phyloP scores from a whole-genome alignment of 1,140 invertebrate genomes.

The Antheraea pernyi region DNA sequence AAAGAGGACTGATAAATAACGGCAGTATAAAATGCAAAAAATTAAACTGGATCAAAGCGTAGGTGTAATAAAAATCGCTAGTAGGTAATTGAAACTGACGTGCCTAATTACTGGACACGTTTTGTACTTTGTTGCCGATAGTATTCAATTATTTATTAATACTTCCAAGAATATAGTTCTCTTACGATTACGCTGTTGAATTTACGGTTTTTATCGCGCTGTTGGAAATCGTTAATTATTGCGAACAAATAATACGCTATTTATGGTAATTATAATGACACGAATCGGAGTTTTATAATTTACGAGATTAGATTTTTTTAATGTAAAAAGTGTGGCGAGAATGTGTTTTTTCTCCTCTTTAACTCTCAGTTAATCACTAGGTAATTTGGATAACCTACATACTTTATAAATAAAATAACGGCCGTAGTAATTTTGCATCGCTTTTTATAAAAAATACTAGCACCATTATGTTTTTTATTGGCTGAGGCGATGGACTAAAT shows the following conservation, averaged over 20 bases:
- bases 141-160: constrained; percentile 5
- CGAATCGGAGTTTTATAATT: background rate
- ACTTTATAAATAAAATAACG: too few species aligned
- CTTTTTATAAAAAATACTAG: too few species aligned
- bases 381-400: too few species aligned
- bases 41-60: background rate
- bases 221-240: background rate
- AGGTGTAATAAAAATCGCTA: background rate
- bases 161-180: constrained; percentile 1
- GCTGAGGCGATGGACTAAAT: too few species aligned
- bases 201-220: background rate
- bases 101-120: background rate
- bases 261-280: background rate
- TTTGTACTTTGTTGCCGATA: background rate
- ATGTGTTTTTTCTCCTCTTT: too few species aligned
- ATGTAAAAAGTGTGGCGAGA: too few species aligned
- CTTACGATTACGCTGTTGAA: background rate
- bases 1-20: background rate
- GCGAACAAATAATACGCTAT: background rate
- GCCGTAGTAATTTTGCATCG: too few species aligned
- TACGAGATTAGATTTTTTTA: background rate
- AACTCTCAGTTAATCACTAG: too few species aligned
- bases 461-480: too few species aligned
- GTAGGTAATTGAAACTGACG: constrained; percentile 2
- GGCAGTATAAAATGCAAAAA: background rate